Conservation (phyloP, 92 coral and sea anemone species). For the Bergia sp. region DNA sequence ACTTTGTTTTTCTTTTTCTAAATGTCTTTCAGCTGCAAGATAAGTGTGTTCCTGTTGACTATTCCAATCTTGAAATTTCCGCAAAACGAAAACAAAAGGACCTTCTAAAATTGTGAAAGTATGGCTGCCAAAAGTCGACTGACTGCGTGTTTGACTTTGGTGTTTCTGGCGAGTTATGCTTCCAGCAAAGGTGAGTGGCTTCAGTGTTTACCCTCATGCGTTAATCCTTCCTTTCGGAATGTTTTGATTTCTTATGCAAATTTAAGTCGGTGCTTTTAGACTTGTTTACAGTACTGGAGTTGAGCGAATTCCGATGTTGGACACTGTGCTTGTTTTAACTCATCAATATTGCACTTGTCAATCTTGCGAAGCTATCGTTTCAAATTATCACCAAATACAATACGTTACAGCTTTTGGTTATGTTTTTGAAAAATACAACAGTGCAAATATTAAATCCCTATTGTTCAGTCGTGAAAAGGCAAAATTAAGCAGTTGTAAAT, state of each 20-base stretch:
- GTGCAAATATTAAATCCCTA: neutral
- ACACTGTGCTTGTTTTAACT: neutral
- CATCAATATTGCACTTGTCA: slow-evolving; percentile 15
- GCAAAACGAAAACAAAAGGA: neutral
- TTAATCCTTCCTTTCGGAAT: slow-evolving; percentile 35
- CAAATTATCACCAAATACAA: neutral
- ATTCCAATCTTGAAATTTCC: neutral
- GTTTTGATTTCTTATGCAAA: slow-evolving; percentile 51
- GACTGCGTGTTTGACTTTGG: neutral
- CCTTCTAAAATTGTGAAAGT: neutral
- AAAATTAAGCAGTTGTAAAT: neutral
- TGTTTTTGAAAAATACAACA: neutral
- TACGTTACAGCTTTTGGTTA: neutral
- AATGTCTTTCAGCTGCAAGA: slow-evolving; percentile 33
- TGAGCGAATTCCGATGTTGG: slow-evolving; percentile 39
- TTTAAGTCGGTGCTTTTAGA: slow-evolving; percentile 30
- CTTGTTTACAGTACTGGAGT: slow-evolving; percentile 29
- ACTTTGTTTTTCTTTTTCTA: neutral
- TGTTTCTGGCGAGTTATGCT: slow-evolving; percentile 13
- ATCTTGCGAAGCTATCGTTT: slow-evolving; percentile 13
- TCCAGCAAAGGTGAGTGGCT: slow-evolving; percentile 25
- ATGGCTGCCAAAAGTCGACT: neutral
- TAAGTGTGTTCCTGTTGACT: slow-evolving; percentile 2
- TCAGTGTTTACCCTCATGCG: slow-evolving; percentile 28
- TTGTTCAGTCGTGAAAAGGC: neutral